A percentile compares a stretch with the other conserved stretches of the same genome.
These are phyloP conservation scores for Cacatua alba DNA, from an alignment of 2,113 vertebrate species.

Conservation along the genomic window DNA sequence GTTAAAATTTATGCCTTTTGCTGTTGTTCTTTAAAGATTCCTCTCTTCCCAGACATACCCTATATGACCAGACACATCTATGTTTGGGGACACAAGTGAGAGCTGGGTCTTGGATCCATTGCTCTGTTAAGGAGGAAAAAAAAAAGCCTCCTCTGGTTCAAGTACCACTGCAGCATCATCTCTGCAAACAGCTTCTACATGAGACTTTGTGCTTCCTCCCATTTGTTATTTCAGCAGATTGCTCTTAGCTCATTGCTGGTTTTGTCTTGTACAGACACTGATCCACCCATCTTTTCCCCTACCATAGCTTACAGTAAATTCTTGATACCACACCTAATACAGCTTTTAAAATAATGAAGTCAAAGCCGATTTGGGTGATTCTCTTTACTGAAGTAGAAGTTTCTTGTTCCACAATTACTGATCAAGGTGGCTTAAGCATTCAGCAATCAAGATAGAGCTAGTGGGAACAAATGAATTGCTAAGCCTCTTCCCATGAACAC, in stretches of 20 bases:
- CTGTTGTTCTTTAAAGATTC: background rate
- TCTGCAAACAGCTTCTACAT: background rate
- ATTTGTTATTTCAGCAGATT: background rate
- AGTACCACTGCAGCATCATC: background rate
- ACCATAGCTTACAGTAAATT: background rate
- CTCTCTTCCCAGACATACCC: background rate
- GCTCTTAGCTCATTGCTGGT: background rate
- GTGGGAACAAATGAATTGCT: background rate
- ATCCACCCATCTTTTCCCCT: background rate
- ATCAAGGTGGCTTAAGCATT: background rate
- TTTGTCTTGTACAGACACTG: background rate
- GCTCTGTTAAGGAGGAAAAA: background rate
- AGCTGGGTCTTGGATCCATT: background rate
- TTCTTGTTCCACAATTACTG: background rate
- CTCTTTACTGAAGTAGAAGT: background rate
- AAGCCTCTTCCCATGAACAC: background rate
- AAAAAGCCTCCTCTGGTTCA: background rate
- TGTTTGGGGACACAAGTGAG: background rate
- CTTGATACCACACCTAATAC: background rate
- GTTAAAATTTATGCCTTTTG: background rate
- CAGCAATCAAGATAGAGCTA: background rate
- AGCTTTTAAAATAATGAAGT: background rate
- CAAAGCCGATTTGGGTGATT: background rate
- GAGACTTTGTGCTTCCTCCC: background rate
- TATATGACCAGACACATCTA: background rate